These are phyloP conservation scores for Phataginus tricuspis DNA, from an alignment of 2,797 vertebrate species.

Conservation along the genomic window DNA sequence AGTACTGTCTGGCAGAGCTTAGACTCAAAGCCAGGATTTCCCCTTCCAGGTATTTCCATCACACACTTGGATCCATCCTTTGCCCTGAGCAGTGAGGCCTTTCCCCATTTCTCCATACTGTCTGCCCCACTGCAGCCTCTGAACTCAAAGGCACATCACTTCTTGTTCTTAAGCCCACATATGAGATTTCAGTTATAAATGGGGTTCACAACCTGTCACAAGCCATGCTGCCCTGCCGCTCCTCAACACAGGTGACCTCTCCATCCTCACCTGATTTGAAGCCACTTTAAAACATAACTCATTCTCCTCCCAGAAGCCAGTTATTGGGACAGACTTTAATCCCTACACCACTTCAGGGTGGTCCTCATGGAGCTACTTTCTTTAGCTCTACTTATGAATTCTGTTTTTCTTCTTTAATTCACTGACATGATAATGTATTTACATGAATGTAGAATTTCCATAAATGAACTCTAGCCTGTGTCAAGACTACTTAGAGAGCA, in stretches of 20 bases:
- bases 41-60: neutral
- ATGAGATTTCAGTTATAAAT: neutral
- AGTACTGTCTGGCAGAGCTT: neutral
- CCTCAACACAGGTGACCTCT: neutral
- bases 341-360: neutral
- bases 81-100: neutral
- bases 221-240: neutral
- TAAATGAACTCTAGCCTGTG: neutral
- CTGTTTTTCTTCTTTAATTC: neutral
- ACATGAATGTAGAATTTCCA: slow-evolving; percentile 15
- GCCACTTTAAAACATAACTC: neutral
- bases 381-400: neutral
- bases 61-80: neutral
- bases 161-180: neutral
- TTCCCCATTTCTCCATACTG: neutral
- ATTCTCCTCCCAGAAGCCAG: neutral
- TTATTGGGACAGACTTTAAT: neutral
- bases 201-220: neutral
- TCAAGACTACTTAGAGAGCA: neutral
- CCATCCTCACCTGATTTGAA: neutral
- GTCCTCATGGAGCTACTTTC: neutral
- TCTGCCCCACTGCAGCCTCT: neutral
- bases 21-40: neutral
- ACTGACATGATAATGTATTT: neutral
- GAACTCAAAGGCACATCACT: neutral